Base-by-base conservation (phyloP, 2,888 invertebrate genomes). In the Caenorhabditis afra region DNA sequence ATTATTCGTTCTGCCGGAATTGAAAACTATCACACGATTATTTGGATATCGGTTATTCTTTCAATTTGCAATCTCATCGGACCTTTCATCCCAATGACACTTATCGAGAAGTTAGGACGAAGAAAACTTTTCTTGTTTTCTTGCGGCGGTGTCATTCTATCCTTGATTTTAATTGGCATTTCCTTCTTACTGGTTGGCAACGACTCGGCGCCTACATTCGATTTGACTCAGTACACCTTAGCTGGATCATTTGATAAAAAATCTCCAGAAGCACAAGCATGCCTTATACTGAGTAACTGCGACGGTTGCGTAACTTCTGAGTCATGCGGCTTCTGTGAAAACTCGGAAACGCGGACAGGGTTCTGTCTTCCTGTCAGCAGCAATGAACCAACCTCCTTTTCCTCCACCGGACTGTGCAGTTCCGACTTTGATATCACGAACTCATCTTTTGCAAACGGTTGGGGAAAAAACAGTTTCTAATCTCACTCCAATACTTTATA, bases 241-340 rank as follows among this genome's bases (percentile, higher is more conserved):
- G 71, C 66, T 11, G 77, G 71, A n/a, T 50, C 41, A 2, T 78
- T 61, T n/a, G 59, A 65, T 23, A 39, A 22, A 12, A 8, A 23
- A 3, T 22, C 52, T 11, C 35, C 29, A 18, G 66, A 66, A 39
- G 78, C 73, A 0, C 22, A 62, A 1, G 41, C 47, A 5, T 78
- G 78, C 29, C n/a, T 53, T 8, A 4, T 14, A 3, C 57, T 77
- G 1, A 85, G 84, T 20, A 89, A 88, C 53, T 92, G 92, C 86
- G 90, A 91, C 65, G 81, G 81, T 1, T 93, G 92, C 84, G 91
- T 91, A 18, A 89, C 90, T 16, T 88, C 90, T 44, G 82, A 81
- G 10, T 73, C 87, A 4, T 92, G 92, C 86, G 92, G 92, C 0
- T 89, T 88, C 76, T 89, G 89, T 68, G 75, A 79, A 37, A 44